Evolutionary conservation across 1,140 invertebrate genomes (phyloP), one percentile per base, ranked within the genome.

Genomic region (Oryctes rhinoceros): DNA sequence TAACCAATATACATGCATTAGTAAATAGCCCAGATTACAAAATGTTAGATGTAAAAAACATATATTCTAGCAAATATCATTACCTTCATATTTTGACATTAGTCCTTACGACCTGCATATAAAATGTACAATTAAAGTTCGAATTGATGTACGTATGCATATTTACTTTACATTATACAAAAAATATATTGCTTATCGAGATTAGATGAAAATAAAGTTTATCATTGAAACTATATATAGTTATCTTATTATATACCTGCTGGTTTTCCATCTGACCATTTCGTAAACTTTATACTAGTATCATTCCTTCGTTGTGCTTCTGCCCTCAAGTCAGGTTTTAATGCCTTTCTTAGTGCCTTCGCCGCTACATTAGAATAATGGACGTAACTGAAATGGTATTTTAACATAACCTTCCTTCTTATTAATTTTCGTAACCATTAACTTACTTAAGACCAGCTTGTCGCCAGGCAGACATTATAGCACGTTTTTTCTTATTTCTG

Each of bases 281-380:
- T 92, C 18, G 94, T 96, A 81, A 97, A 93, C 87, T 92, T 94
- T 39, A 97, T 92, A 81, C 91, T 90, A 37, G 91, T 92, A 81
- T 92, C 92, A 84, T 94, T 92, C 80, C 96, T 90, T 86, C 95
- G 96, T 7, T 90, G 84, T 62, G 96, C 96, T 77, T 95, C 95
- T 15, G 88, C 88, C 84, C 89, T 91, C 0, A 94, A 81, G 48
- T 96, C 93, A 0, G 91, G 84, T 88, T 96, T 97, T 79, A 98
- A 87, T 20, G 94, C 91, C 85, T 93, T 89, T 35, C 96, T 91
- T 67, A 97, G 89, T 48, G 96, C 88, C 86, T 91, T 93, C 11
- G 96, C 96, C 84, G 96, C 95, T 86, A 97, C 96, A 86, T 94
- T 94, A 37, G 96, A 97, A 87, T 96, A 98, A 89, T 96, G 95